Percentiles rank a stretch among this genome's conserved stretches.
Evolutionary conservation across 2,113 vertebrate genomes (phyloP).

Genomic region (Myrmecophaga tridactyla): DNA sequence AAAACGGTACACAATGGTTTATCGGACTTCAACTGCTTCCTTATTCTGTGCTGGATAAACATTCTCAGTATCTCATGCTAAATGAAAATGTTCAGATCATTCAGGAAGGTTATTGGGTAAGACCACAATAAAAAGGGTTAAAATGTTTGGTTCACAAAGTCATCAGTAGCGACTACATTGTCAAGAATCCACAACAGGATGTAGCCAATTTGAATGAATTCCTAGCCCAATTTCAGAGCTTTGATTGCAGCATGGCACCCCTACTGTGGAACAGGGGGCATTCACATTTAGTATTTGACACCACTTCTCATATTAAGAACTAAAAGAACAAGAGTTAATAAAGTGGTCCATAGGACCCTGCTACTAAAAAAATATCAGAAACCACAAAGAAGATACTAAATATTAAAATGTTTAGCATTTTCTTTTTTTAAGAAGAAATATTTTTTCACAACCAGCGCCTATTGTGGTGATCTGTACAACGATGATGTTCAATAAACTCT

Average conservation of each 20-base stretch:
- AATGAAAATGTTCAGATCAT: background rate
- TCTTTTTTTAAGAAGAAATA: background rate
- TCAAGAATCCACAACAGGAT: background rate
- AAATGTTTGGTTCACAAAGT: background rate
- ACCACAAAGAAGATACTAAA: background rate
- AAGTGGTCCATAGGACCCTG: background rate
- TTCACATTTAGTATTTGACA: background rate
- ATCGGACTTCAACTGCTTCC: background rate
- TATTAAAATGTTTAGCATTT: background rate
- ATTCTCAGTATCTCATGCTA: background rate
- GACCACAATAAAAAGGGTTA: background rate
- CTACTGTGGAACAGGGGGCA: background rate
- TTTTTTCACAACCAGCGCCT: background rate
- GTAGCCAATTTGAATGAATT: background rate
- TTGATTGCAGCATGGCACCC: accelerated
- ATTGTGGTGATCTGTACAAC: background rate
- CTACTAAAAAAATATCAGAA: background rate
- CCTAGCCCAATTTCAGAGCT: background rate
- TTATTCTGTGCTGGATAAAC: background rate
- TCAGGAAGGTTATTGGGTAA: background rate
- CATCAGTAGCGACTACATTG: background rate
- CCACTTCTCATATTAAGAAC: background rate
- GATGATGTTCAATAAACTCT: background rate
- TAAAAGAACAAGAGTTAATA: background rate
- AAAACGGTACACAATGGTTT: background rate